A percentile compares a stretch with the other conserved stretches of the same genome.
Evolutionary conservation across 2,797 vertebrate species (phyloP).

Genomic region (Mus caroli): DNA sequence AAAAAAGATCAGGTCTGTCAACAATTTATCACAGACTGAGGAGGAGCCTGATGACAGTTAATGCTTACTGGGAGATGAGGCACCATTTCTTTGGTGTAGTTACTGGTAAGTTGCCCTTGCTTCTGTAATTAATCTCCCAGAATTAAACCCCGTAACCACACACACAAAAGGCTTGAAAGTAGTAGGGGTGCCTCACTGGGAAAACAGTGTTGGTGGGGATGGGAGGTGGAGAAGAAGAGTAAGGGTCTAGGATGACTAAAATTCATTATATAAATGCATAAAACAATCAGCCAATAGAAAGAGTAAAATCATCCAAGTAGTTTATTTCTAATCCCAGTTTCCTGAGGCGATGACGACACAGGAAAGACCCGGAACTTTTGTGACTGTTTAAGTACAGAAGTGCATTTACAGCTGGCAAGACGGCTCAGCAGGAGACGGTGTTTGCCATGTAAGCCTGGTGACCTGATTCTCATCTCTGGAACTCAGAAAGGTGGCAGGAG

Average conservation of each 20-base stretch:
- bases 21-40: not conserved
- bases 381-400: not conserved
- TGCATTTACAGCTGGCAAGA: not conserved
- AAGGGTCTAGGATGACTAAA: no score
- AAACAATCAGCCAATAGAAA: not conserved
- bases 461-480: not conserved
- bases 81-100: not conserved
- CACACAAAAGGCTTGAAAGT: not conserved
- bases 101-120: not conserved
- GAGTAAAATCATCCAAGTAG: not conserved
- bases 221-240: not conserved
- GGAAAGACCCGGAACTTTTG: not conserved
- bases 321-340: conserved; percentile 13
- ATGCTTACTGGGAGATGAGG: not conserved
- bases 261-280: not conserved
- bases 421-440: not conserved
- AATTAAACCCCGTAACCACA: not conserved
- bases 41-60: not conserved
- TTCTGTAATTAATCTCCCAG: not conserved
- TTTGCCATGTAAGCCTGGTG: not conserved
- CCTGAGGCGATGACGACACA: not conserved
- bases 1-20: not conserved
- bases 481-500: not conserved
- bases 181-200: not conserved
- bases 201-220: not conserved